Base-by-base conservation (phyloP, 2,888 invertebrate species). In the Ophonus ardosiacus region DNA sequence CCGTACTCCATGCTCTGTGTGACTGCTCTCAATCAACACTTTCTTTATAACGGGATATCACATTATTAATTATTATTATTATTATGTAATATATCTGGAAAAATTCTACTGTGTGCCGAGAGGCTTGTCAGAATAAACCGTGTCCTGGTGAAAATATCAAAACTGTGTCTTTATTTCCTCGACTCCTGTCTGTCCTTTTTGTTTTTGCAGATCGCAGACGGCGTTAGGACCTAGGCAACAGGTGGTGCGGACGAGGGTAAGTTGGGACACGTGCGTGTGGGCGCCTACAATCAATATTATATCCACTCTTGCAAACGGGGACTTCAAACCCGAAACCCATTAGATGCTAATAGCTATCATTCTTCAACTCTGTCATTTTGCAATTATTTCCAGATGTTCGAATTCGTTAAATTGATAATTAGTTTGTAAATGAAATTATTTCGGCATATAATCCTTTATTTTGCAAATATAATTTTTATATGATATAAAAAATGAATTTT, bases 71-170 rank as follows among this genome's bases (percentile, higher is more conserved):
- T 51, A 51, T 51, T 43, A 43, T 51, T 43, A 43, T 43, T 51
- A 51, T 51, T 51, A 51, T 51, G 43, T 71, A 71, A 57, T 82
- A 81, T 81, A 68, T 81, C 81, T 65, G 81, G 51, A 81, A 81
- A 81, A 81, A 68, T 68, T 81, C 56, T 51, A 83, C 59, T 76
- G 83, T 83, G 83, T 83, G 83, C 83, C 83, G 83, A 74, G 76
- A 83, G 83, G 83, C 83, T 83, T 83, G 83, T 83, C 83, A 83
- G 83, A 83, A 83, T 83, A 83, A 83, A 83, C 76, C 83, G 76
- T 83, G 83, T 83, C 83, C 83, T 83, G 83, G 83, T 83, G 43
- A 83, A 83, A 83, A 83, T 83, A 74, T 74, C 71, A 43, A 43
- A 43, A 40, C 71, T 43, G 31, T 74, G 17, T 74, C 31, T 43